Evolutionary conservation across 2,888 invertebrate species (phyloP), one percentile per base, ranked within the genome.

Genomic region (Lepidocyrtinus sp.): DNA sequence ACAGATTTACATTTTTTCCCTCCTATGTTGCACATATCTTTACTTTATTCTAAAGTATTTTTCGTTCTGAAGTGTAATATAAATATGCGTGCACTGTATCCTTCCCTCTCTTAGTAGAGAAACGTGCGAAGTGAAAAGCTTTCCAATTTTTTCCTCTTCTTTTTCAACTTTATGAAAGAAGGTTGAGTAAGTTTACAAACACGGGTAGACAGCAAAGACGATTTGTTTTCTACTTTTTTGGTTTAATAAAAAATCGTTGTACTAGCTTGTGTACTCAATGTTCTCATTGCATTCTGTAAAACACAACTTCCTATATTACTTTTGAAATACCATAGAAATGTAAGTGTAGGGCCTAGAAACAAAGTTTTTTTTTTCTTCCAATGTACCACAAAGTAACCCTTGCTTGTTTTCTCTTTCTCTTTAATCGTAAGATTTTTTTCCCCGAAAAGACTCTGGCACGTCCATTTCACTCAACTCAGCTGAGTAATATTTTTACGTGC

Each of bases 141-240:
- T 75, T 69, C 68, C 75, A 68, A 75, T 75, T 75, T 75, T 75
- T 75, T 75, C 46, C 64, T n/a, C n/a, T n/a, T n/a, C n/a, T n/a
- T n/a, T n/a, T 69, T 62, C 45, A n/a, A 50, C 15, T 12, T 50
- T 50, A 50, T 75, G 19, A 50, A n/a, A 75, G 21, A 69, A 50
- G 50, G n/a, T 50, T 50, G 50, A 50, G 50, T 50, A 36, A 36
- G 50, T 50, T 50, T 50, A 50, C 50, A 50, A 50, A 50, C 50
- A 50, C 12, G 50, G 50, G 50, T 50, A 50, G 50, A 50, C 50
- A 50, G n/a, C n/a, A 7, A 50, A 50, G 17, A 17, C 50, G 50
- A 50, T 50, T 50, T 50, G 50, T 50, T 50, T 50, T 50, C 17
- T 50, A 36, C 5, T n/a, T 17, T 50, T 50, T 50, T 15, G 36